These are phyloP conservation scores for Halictus quadricinctus DNA, from an alignment of 2,888 invertebrate species.

Conservation along the genomic window DNA sequence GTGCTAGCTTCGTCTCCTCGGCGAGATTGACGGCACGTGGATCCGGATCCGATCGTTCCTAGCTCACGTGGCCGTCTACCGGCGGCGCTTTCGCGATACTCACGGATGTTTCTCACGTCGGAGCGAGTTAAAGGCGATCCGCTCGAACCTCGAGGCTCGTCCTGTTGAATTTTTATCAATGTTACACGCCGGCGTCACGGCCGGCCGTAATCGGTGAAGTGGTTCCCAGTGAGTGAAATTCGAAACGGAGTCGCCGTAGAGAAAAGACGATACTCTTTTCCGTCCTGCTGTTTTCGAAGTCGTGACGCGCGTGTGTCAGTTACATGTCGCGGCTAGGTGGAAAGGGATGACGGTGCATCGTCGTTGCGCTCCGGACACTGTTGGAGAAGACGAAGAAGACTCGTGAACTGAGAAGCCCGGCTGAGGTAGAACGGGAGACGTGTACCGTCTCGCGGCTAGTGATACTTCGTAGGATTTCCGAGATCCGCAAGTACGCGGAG, in stretches of 20 bases:
- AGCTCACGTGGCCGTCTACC: slow-evolving; percentile 65
- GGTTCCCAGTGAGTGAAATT: slow-evolving; percentile 8
- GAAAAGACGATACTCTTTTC: slow-evolving; percentile 29
- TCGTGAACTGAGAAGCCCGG: slow-evolving; percentile 51
- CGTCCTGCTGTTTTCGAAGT: slow-evolving; percentile 36
- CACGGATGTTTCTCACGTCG: slow-evolving; percentile 48
- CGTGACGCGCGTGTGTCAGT: slow-evolving; percentile 40
- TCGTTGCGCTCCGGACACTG: slow-evolving; percentile 49
- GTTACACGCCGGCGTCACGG: slow-evolving; percentile 4
- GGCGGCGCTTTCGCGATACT: slow-evolving; percentile 47
- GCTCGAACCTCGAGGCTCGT: not conserved
- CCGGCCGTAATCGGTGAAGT: slow-evolving; percentile 29
- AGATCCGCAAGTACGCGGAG: slow-evolving; percentile 80
- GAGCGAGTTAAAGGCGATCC: slow-evolving; percentile 18
- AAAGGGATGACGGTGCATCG: slow-evolving; percentile 69
- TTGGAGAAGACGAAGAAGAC: slow-evolving; percentile 55
- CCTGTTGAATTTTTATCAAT: slow-evolving; percentile 43
- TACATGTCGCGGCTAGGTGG: slow-evolving; percentile 62
- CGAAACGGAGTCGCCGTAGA: not conserved
- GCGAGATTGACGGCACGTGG: slow-evolving; percentile 63
- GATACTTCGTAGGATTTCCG: slow-evolving; percentile 70
- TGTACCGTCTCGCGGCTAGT: slow-evolving; percentile 55
- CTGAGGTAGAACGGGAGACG: slow-evolving; percentile 29
- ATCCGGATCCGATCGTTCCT: slow-evolving; percentile 53
- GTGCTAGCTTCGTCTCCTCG: slow-evolving; percentile 9